Percentiles rank a stretch among this genome's conserved stretches.
Conservation (phyloP, 2,113 vertebrate species). For the Entelurus aequoreus region DNA sequence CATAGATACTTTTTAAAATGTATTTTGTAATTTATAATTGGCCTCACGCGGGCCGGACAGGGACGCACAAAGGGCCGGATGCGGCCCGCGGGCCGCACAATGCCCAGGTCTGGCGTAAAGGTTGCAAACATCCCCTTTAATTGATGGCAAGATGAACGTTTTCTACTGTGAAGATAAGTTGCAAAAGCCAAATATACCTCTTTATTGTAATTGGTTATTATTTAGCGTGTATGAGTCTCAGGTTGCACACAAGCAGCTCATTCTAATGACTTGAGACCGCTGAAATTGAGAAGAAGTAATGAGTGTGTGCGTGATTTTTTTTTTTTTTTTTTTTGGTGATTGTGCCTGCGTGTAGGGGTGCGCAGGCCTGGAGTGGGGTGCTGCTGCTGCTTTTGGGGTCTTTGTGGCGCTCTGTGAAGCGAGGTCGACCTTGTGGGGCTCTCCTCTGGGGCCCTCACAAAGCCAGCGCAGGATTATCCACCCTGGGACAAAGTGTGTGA, state of each 20-base stretch:
- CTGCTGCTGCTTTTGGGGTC: conserved; percentile 60
- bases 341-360: conserved; percentile 36
- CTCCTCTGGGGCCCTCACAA: conserved; percentile 71
- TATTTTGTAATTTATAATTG: too few relatives aligned
- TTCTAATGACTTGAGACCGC: conserved; percentile 48
- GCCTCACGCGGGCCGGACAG: too few relatives aligned
- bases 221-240: conserved; percentile 1
- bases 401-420: conserved; percentile 70
- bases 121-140: too few relatives aligned
- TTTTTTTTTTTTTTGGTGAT: conserved; percentile 15
- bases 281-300: conserved; percentile 67
- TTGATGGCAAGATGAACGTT: too few relatives aligned
- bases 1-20: too few relatives aligned
- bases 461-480: conserved; percentile 76
- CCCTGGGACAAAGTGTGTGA: conserved; percentile 75
- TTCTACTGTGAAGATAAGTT: too few relatives aligned
- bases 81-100: too few relatives aligned
- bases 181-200: too few relatives aligned
- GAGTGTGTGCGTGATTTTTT: conserved; percentile 33
- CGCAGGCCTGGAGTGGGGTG: conserved; percentile 57
- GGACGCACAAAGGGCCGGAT: too few relatives aligned
- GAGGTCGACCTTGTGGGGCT: conserved; percentile 74
- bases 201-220: too few relatives aligned
- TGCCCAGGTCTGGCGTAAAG: too few relatives aligned
- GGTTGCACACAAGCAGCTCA: conserved; percentile 17